These are phyloP conservation scores for Drosophila pseudoananassae DNA, from an alignment of 1,140 invertebrate species.

Conservation along the genomic window DNA sequence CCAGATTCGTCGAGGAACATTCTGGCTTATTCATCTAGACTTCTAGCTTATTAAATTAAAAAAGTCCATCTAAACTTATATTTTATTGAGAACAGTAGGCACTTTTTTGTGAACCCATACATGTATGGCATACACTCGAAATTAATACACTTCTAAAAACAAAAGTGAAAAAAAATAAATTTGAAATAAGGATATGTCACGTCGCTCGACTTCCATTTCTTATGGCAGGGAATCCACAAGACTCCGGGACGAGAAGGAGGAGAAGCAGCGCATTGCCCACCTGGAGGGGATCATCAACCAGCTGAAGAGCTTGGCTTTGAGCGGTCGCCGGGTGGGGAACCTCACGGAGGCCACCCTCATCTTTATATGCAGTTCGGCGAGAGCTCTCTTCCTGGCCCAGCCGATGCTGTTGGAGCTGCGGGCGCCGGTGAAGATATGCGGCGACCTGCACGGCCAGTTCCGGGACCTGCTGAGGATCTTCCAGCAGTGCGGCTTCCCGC, in stretches of 20 bases:
- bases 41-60: too few species aligned
- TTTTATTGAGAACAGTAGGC: neutral
- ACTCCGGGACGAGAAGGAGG: neutral
- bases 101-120: neutral
- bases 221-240: neutral
- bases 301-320: neutral
- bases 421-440: conserved; percentile 44
- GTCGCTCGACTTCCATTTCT: neutral
- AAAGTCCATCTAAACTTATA: too few species aligned
- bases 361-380: neutral
- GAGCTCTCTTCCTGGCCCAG: conserved; percentile 29
- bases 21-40: too few species aligned
- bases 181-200: neutral
- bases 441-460: conserved; percentile 41
- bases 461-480: conserved; percentile 42
- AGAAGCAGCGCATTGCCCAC: neutral
- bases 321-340: neutral
- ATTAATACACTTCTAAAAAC: neutral
- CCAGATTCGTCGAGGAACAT: too few species aligned
- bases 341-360: conserved; percentile 4
- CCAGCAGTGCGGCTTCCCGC: conserved; percentile 26
- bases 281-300: conserved; percentile 18
- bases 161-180: neutral
- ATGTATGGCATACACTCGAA: neutral
- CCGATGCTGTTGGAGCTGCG: conserved; percentile 43